Base-by-base conservation (phyloP, 2,888 invertebrate species). In the Euproctis similis region DNA sequence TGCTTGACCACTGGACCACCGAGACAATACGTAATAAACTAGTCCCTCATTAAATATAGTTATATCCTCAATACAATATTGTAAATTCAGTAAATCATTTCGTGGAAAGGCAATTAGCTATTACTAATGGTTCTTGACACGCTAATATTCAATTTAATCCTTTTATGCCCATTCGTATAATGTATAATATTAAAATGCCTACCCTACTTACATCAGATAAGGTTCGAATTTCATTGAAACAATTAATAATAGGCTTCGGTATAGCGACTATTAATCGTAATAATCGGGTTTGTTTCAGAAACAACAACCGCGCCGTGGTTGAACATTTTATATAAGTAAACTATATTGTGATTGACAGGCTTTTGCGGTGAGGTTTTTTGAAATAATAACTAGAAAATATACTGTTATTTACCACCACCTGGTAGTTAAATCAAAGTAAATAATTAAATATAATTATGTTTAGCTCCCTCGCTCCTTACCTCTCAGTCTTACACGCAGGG, bases 91-190 rank as follows among this genome's bases (percentile, higher is more conserved):
- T 50, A 53, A 53, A 54, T 56, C 47, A 53, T 47, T 51, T 46
- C 40, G 39, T 31, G 42, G 28, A 34, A 31, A 20, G 29, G 21
- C 52, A 52, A 52, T 50, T 48, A 52, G 48, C 45, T 51, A 50
- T 51, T 46, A 52, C 53, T 59, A 67, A 66, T 64, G 65, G 58
- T 54, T 42, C 49, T 34, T 33, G 47, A 54, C 68, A 68, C 65
- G 68, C 63, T 38, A 67, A 58, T 47, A 58, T 62, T 62, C 67
- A 66, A 68, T 67, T 67, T 59, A 50, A 61, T 45, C 31, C 34
- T 45, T 44, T 49, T 36, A 34, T 34, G 32, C 39, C 30, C 26
- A 29, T 30, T 39, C 31, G 29, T 29, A 30, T 30, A 28, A 12
- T 30, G 27, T 6, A 25, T 26, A 27, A 24, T 24, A 39, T 23